These are phyloP conservation scores for Lagopus muta DNA, from an alignment of 2,113 vertebrate species.

Conservation along the genomic window DNA sequence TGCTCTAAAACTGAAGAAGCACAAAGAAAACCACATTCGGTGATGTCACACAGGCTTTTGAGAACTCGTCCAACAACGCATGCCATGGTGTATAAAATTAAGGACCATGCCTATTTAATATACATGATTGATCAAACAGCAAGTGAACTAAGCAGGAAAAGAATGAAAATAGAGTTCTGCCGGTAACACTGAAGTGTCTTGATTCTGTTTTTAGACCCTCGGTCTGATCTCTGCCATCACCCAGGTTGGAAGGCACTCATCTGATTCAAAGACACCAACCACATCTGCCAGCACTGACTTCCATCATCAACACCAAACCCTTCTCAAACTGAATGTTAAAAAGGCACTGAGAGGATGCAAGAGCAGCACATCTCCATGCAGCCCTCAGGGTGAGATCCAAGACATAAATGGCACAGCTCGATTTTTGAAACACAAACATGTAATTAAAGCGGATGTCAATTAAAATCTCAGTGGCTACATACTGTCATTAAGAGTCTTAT, in stretches of 20 bases:
- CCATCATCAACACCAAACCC: neutral
- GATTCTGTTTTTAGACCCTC: neutral
- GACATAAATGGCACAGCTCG: neutral
- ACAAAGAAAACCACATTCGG: neutral
- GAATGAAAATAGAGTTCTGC: neutral
- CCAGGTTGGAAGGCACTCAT: neutral
- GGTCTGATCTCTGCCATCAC: neutral
- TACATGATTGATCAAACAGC: neutral
- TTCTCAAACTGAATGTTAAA: neutral
- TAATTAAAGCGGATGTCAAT: neutral
- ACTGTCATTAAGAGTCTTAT: neutral
- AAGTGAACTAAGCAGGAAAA: neutral
- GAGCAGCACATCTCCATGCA: neutral
- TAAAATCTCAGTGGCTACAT: neutral
- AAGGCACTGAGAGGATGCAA: neutral
- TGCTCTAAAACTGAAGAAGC: neutral
- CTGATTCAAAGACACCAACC: rapidly evolving
- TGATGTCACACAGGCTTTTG: neutral
- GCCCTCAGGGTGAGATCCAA: neutral
- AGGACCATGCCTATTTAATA: neutral
- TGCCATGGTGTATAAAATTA: neutral
- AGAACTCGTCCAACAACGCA: neutral
- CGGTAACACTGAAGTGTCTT: neutral
- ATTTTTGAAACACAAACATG: neutral
- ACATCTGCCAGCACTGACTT: neutral